phyloP scores from a whole-genome alignment of 2,113 vertebrate species.

The Brienomyrus brachyistius region DNA sequence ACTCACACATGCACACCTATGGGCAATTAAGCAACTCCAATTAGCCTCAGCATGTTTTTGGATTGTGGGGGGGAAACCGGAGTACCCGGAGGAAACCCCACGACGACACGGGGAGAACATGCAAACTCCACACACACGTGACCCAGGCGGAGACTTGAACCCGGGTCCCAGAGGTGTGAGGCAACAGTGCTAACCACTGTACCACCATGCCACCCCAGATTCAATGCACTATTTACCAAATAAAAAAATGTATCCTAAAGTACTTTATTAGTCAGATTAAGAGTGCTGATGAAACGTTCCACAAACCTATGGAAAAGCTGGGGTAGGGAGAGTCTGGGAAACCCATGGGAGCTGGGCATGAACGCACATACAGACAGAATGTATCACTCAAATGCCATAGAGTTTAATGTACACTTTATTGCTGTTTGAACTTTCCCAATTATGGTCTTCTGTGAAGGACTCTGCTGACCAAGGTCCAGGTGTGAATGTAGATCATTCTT shows the following conservation, averaged over 20 bases:
- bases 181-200: too few relatives aligned
- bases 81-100: too few relatives aligned
- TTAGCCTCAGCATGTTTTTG: too few relatives aligned
- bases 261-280: neutral
- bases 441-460: neutral
- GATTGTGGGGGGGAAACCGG: too few relatives aligned
- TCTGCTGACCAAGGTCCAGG: neutral
- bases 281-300: neutral
- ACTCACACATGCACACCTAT: too few relatives aligned
- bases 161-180: too few relatives aligned
- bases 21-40: too few relatives aligned
- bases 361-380: neutral
- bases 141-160: too few relatives aligned
- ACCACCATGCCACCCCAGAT: neutral
- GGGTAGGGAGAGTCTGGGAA: neutral
- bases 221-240: neutral
- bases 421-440: neutral
- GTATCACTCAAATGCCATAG: neutral
- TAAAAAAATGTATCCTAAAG: neutral
- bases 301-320: neutral
- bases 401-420: conserved; percentile 5
- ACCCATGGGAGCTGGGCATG: neutral
- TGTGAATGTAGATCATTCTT: neutral
- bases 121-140: too few relatives aligned
- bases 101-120: too few relatives aligned